phyloP scores from a whole-genome alignment of 2,797 vertebrate genomes.

The Sebastes elongatus region DNA sequence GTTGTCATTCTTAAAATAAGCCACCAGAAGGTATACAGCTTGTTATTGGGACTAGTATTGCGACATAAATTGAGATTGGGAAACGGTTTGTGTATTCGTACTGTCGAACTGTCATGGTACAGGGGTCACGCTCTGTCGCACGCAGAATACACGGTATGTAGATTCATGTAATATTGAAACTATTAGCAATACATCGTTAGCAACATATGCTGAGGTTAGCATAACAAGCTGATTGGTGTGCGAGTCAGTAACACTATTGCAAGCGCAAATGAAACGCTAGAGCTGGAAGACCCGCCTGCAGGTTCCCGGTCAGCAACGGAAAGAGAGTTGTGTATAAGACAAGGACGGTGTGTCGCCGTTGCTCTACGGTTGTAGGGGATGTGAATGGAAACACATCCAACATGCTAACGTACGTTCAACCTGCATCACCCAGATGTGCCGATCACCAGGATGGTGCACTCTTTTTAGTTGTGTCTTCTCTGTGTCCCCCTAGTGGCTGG shows the following conservation, averaged over 20 bases:
- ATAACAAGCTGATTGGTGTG: neutral
- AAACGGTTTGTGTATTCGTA: neutral
- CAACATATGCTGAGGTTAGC: neutral
- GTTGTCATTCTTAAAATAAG: neutral
- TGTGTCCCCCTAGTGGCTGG: constrained; percentile 87
- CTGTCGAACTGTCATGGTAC: neutral
- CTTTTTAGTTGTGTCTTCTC: neutral
- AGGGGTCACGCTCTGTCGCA: neutral
- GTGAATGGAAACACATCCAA: too few relatives aligned
- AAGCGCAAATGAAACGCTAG: neutral
- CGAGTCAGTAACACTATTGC: neutral
- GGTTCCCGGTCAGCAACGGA: too few relatives aligned
- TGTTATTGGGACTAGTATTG: neutral
- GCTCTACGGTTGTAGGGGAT: too few relatives aligned
- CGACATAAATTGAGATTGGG: neutral
- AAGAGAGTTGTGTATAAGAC: too few relatives aligned
- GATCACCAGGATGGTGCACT: neutral
- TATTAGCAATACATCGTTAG: neutral
- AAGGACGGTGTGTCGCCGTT: too few relatives aligned
- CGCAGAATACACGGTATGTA: neutral
- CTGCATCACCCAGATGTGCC: too few relatives aligned
- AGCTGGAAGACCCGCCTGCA: too few relatives aligned
- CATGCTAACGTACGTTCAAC: too few relatives aligned
- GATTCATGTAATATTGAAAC: too few relatives aligned
- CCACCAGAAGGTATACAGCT: neutral